phyloP scores from a whole-genome alignment of 2,888 invertebrate species.

The Aphidius colemani region DNA sequence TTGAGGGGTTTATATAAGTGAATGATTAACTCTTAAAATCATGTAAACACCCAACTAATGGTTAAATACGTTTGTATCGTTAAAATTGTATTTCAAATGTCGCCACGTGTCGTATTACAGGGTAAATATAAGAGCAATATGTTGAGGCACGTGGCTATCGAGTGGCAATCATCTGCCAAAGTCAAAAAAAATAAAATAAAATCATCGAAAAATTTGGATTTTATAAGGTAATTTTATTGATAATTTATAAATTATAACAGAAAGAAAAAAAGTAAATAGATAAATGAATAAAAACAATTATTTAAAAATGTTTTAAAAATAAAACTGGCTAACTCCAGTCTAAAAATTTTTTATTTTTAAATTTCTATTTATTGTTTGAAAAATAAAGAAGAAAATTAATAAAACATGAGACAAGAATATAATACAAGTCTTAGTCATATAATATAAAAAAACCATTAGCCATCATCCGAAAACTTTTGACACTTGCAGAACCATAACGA shows the following conservation, averaged over 20 bases:
- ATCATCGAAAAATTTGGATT: not conserved
- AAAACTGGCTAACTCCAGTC: rapidly evolving
- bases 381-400: slow-evolving; percentile 41
- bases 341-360: too few relatives aligned
- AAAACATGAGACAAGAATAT: slow-evolving; percentile 44
- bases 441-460: slow-evolving; percentile 42
- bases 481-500: slow-evolving; percentile 59
- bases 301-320: too few relatives aligned
- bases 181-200: slow-evolving; percentile 14
- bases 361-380: too few relatives aligned
- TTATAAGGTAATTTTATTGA: too few relatives aligned
- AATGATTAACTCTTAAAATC: slow-evolving; percentile 37
- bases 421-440: slow-evolving; percentile 1
- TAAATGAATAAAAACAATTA: too few relatives aligned
- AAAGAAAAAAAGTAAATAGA: too few relatives aligned
- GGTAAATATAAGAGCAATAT: slow-evolving; percentile 50
- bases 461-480: slow-evolving; percentile 49
- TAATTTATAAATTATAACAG: too few relatives aligned
- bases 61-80: slow-evolving; percentile 42
- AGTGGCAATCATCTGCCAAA: not conserved
- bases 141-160: slow-evolving; percentile 49
- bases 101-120: slow-evolving; percentile 58
- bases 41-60: slow-evolving; percentile 50
- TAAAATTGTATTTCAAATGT: slow-evolving; percentile 37
- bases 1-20: not conserved